phyloP scores from a whole-genome alignment of 2,888 invertebrate species.

The Eumerus sabulonum region DNA sequence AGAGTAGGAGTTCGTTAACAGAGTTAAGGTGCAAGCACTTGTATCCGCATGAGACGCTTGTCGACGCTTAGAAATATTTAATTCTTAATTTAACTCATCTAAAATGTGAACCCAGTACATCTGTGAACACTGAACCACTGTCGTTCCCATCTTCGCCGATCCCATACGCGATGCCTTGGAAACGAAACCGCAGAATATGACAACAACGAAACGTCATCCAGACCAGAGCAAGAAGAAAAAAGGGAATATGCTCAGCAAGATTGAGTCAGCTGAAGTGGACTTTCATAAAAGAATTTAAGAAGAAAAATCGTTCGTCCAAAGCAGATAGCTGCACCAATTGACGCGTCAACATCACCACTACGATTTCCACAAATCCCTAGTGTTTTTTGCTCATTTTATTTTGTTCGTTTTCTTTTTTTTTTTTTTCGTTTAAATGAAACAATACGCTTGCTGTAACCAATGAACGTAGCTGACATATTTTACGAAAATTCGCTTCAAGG shows the following conservation, averaged over 20 bases:
- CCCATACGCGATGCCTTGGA: background rate
- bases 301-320: background rate
- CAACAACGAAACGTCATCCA: conserved; percentile 45
- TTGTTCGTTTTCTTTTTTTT: conserved; percentile 16
- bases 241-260: background rate
- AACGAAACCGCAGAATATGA: conserved; percentile 27
- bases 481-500: conserved; percentile 64
- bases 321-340: background rate
- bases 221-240: background rate
- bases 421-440: conserved; percentile 7
- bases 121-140: conserved; percentile 15
- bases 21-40: too few relatives aligned
- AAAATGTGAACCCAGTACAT: background rate
- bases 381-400: conserved; percentile 8
- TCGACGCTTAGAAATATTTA: too few relatives aligned
- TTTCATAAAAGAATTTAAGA: conserved; percentile 15
- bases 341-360: background rate
- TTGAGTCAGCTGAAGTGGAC: conserved; percentile 37
- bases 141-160: background rate
- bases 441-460: conserved; percentile 46
- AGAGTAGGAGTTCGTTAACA: too few relatives aligned
- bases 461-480: conserved; percentile 65
- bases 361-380: background rate
- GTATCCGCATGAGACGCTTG: too few relatives aligned
- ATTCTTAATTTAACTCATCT: too few relatives aligned